Conservation (phyloP, 2,888 invertebrate genomes). For the Stenolophus ochropezus region DNA sequence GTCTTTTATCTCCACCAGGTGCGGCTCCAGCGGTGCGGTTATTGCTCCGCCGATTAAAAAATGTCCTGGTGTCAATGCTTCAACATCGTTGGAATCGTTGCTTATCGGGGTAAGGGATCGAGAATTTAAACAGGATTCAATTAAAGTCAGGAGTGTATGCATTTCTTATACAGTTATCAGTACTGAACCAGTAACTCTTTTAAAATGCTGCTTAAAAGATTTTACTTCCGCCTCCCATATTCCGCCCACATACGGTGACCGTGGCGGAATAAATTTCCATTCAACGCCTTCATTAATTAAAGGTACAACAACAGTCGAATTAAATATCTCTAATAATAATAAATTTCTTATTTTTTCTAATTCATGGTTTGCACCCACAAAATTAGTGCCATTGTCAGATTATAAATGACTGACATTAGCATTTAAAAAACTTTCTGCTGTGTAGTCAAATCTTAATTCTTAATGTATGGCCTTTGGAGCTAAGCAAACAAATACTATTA, state of each 20-base stretch:
- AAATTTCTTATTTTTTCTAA: slow-evolving; percentile 28
- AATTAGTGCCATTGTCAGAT: slow-evolving; percentile 64
- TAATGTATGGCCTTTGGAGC: slow-evolving; percentile 63
- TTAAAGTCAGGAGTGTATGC: slow-evolving; percentile 62
- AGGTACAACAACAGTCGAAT: not conserved
- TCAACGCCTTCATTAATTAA: slow-evolving; percentile 50
- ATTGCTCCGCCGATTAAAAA: slow-evolving; percentile 66
- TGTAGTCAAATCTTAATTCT: slow-evolving; percentile 61
- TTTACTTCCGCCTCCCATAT: slow-evolving; percentile 66
- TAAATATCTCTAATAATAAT: not conserved
- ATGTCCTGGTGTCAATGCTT: slow-evolving; percentile 66
- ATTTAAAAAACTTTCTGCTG: slow-evolving; percentile 62
- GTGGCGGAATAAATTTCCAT: slow-evolving; percentile 66
- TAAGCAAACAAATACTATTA: slow-evolving; percentile 63
- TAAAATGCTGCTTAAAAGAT: slow-evolving; percentile 64
- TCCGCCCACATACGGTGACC: slow-evolving; percentile 65
- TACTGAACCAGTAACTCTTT: slow-evolving; percentile 60
- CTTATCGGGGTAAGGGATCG: slow-evolving; percentile 64
- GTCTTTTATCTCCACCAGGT: not conserved
- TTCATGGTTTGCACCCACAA: slow-evolving; percentile 63
- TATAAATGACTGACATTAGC: slow-evolving; percentile 56
- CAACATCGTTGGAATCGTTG: slow-evolving; percentile 62
- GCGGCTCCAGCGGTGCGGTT: slow-evolving; percentile 34
- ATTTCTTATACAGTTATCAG: slow-evolving; percentile 64
- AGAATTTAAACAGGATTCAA: slow-evolving; percentile 64